Evolutionary conservation across 2,888 invertebrate genomes (phyloP), one percentile per base, ranked within the genome.

Genomic region (Tineola bisselliella): DNA sequence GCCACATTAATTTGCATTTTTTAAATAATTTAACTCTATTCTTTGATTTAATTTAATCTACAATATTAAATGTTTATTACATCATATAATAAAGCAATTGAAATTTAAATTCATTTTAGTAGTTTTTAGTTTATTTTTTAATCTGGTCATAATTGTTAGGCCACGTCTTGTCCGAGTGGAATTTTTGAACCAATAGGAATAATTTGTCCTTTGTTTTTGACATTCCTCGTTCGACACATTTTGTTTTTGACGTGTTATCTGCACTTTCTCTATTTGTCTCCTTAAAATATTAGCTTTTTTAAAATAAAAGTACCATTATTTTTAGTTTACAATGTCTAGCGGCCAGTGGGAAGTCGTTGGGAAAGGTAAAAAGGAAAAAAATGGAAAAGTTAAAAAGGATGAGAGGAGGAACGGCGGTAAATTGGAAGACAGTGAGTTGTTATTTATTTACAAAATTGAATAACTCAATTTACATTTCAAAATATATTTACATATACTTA

Each of bases 291-390:
- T 65, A 57, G 60, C 58, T 60, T 43, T 56, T 57, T 56, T 56
- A 13, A 38, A 31, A 57, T 18, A 43, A 19, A 33, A 12, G 13
- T 18, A 38, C 33, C 11, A 56, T 18, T 33, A 13, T 44, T 4
- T 56, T 31, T 17, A 25, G 44, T 15, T 61, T 70, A 81, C 64
- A 67, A 87, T 87, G 86, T 84, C 86, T 66, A 83, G 75, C 68
- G 89, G 89, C 71, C 90, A 91, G 79, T 92, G 92, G 92, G 91
- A 91, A 89, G 89, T 91, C 67, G 92, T 92, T 62, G 89, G 90
- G 58, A 93, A 91, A 74, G 89, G 88, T 66, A 93, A 92, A 73
- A 87, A 87, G 71, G 64, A 86, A 88, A 44, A 91, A 81, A 75
- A 88, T 84, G 79, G 79, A 64, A 87, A 88, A 67, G 75, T 67